phyloP scores from a whole-genome alignment of 2,888 invertebrate genomes.

The Drosophila neonasuta region DNA sequence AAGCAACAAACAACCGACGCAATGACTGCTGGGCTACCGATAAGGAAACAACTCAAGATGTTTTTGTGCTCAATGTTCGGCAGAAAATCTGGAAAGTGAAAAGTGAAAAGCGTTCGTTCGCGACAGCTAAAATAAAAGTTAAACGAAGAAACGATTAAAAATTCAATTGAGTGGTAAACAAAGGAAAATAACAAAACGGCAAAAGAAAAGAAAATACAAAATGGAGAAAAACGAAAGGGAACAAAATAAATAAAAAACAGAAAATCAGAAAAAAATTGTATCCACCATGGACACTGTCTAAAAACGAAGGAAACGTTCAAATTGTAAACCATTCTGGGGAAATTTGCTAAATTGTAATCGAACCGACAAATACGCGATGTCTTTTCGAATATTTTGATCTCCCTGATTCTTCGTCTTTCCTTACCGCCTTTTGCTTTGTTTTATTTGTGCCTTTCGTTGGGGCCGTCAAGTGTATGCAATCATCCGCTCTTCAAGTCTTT shows the following conservation, averaged over 20 bases:
- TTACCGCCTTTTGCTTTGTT: constrained; percentile 32
- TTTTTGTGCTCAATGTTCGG: constrained; percentile 15
- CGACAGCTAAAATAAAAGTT: constrained; percentile 59
- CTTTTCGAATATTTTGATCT: constrained; percentile 17
- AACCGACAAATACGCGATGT: constrained; percentile 45
- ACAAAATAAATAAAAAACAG: background rate
- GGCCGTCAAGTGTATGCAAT: constrained; percentile 51
- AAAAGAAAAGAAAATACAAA: constrained; percentile 1
- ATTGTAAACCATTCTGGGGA: constrained; percentile 38
- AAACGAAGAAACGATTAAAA: constrained; percentile 76
- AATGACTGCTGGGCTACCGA: constrained; percentile 54
- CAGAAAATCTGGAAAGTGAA: constrained; percentile 14
- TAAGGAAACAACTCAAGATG: constrained; percentile 63
- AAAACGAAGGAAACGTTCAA: constrained; percentile 29
- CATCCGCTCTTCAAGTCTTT: constrained; percentile 26
- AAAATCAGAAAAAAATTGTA: background rate
- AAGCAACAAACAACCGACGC: constrained; percentile 42
- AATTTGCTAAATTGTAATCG: constrained; percentile 69
- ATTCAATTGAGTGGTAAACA: constrained; percentile 76
- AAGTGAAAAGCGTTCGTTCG: constrained; percentile 54
- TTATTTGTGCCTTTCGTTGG: constrained; percentile 39
- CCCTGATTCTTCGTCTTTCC: constrained; percentile 3
- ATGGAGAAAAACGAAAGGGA: constrained; percentile 1
- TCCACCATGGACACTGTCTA: background rate
- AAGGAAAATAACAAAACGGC: constrained; percentile 25